Evolutionary conservation across 2,797 vertebrate species (phyloP), one percentile per base, ranked within the genome.

Genomic region (Craterocephalus amniculus): DNA sequence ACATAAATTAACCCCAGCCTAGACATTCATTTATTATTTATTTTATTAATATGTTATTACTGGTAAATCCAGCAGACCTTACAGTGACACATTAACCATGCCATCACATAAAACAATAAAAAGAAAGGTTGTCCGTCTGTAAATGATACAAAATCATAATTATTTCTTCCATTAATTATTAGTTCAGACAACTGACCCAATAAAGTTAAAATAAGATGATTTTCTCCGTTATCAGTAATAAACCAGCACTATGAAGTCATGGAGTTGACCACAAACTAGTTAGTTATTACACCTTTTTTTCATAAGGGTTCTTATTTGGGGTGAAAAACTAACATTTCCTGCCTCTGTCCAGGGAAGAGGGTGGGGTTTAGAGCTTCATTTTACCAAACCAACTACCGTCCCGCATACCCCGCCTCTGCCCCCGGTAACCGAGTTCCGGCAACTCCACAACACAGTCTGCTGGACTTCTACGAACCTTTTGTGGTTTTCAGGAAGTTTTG

Each of bases 331-430:
- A 6, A 7, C 3, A 43, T 59, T 51, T 57, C 16, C 22, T 40
- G 57, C 57, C 16, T 58, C 1, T 45, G 72, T 67, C 58, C 67
- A 32, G 55, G 16, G 31, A 29, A 52, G 57, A 86, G 90, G 90
- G 91, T 78, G 92, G 92, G 85, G 89, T 86, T 76, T 29, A 10
- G 9, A n/a, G 58, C 67, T 59, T 70, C 67, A 52, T 34, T 75
- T n/a, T 72, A 76, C 73, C 84, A 9, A 45, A 70, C 75, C 51
- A 40, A 74, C 78, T 63, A 81, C 88, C 87, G 90, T 63, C 80
- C 88, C 87, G 90, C 88, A 91, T 83, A 89, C 91, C 83, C 90
- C 91, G 87, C 89, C 92, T 83, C 32, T 61, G 70, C 36, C 66
- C 59, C 78, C 80, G 84, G 81, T 66, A 36, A 76, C 26, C 27